Base-by-base conservation (phyloP, 2,888 invertebrate genomes). In the Tetramorium bicarinatum region DNA sequence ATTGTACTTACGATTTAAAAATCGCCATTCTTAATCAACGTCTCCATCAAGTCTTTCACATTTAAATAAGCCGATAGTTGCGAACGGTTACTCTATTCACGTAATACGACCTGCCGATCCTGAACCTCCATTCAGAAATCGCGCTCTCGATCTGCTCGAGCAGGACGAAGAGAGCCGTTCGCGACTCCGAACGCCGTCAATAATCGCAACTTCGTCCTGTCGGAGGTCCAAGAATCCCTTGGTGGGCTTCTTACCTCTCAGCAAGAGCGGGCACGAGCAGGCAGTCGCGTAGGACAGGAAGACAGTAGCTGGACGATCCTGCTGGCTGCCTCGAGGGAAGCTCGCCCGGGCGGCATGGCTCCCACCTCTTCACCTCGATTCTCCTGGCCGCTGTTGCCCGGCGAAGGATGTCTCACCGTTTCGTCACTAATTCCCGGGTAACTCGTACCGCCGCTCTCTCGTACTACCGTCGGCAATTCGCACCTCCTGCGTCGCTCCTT, bases 321-420 rank as follows among this genome's bases (percentile, higher is more conserved):
- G 84, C 80, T 90, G 84, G 90, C 87, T 91, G 88, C 90, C 91
- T 89, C 90, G 93, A 92, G 91, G 90, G 92, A 93, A 92, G 92
- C 92, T 94, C 92, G 94, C 94, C 94, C 94, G 94, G 94, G 94
- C 94, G 94, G 94, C 94, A 94, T 94, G 94, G 92, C 93, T 93
- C 92, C 93, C 92, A 91, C 91, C 92, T 90, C 90, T 91, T 91
- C 88, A 89, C 87, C 88, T 87, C 85, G 87, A 88, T 92, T 87
- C 88, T 88, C 87, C 91, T 92, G 87, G 87, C 75, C 82, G 66
- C 82, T 82, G 89, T 86, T 90, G 83, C 89, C 88, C 88, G 87
- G 85, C 87, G 47, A 80, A 88, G 86, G 86, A 84, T 89, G 87
- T 86, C 82, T 77, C 85, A 66, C 86, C 85, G 72, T 80, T 34